A percentile compares a stretch with the other conserved stretches of the same genome.
These are phyloP conservation scores for Melipona quadrifasciata DNA, from an alignment of 1,140 invertebrate genomes.

Conservation along the genomic window DNA sequence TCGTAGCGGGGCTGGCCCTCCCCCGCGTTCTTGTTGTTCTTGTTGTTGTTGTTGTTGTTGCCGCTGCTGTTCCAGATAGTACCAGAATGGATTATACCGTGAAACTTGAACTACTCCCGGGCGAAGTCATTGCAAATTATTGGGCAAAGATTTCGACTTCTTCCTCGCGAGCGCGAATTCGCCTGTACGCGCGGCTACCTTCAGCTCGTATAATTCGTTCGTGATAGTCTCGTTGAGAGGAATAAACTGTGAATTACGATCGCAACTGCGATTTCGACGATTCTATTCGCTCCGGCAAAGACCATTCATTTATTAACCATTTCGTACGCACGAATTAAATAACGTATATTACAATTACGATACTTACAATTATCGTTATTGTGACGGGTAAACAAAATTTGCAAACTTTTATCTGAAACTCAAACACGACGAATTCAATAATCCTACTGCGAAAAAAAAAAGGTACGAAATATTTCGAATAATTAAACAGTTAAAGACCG, in stretches of 20 bases:
- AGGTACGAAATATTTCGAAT: neutral
- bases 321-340: neutral
- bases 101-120: slow-evolving; percentile 38
- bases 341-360: neutral
- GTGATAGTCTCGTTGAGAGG: too few species aligned
- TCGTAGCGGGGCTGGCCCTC: neutral
- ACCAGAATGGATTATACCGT: slow-evolving; percentile 40
- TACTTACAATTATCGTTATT: neutral
- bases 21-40: slow-evolving; percentile 22
- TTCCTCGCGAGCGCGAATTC: neutral
- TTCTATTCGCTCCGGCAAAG: neutral
- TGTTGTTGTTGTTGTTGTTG: slow-evolving; percentile 49
- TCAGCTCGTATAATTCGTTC: too few species aligned
- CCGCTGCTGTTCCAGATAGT: slow-evolving; percentile 32
- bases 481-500: neutral
- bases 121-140: slow-evolving; percentile 40
- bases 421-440: neutral
- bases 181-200: too few species aligned
- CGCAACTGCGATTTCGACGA: neutral
- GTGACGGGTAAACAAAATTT: neutral
- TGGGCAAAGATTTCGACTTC: neutral
- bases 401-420: too few species aligned
- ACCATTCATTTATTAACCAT: neutral
- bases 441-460: too few species aligned
- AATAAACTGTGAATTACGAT: too few species aligned